Evolutionary conservation across 2,797 vertebrate species (phyloP), one percentile per base, ranked within the genome.

Genomic region (Protosalanx chinensis): DNA sequence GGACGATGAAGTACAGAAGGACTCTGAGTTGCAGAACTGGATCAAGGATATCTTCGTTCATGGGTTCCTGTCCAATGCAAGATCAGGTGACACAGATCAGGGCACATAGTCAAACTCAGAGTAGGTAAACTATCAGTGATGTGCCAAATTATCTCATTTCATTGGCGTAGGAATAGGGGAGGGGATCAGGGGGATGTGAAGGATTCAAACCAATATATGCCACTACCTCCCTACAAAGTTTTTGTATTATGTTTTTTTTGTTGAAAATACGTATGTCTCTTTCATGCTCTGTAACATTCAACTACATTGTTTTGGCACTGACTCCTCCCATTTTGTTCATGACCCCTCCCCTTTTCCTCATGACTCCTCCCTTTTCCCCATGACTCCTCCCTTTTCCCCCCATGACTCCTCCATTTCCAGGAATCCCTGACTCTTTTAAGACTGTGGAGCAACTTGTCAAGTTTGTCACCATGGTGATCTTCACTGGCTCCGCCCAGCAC

Each of bases 381-480:
- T n/a, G 29, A 32, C 27, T 68, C 15, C 8, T 13, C 13, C 15
- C 35, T 61, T 3, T 58, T 5, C 59, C 1, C 33, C 27, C 4
- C n/a, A 32, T n/a, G 29, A 32, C 27, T 68, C 15, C 8, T 13
- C 13, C 15, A 18, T 64, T 66, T 2, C 46, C 53, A 89, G 89
- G 85, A 70, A 83, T 88, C 63, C 86, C 90, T 2, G 57, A 76
- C 37, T 64, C 0, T 13, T 82, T 89, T 4, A 57, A 7, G 20
- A 74, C 67, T 0, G 66, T 87, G 69, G 5, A 5, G 6, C 72
- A 85, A 61, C 30, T 88, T 71, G 35, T 85, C 46, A 87, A 82
- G 72, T 90, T 87, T 74, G 73, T 87, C 68, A 87, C 89, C 70
- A 88, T 90, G 88, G 84, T 84, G 71, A 88, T 89, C 20, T 89